These are phyloP conservation scores for Drosophila buzzatii DNA, from an alignment of 2,888 invertebrate genomes.

Conservation along the genomic window DNA sequence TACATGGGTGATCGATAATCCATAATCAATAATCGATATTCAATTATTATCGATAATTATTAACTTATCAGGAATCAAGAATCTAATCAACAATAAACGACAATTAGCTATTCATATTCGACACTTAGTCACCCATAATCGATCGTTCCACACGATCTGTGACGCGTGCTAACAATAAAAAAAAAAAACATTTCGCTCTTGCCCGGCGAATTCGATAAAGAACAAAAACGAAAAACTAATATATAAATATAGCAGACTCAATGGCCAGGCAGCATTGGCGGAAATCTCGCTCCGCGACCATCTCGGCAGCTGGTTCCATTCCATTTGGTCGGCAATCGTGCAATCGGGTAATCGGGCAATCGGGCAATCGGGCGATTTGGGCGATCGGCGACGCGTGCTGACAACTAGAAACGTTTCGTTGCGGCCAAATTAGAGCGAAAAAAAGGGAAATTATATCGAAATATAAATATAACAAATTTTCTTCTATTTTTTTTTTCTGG, in stretches of 20 bases:
- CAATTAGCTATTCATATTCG: background rate
- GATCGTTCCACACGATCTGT: background rate
- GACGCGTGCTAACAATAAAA: conserved; percentile 8
- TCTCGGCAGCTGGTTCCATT: conserved; percentile 30
- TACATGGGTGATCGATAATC: no score
- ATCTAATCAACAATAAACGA: background rate
- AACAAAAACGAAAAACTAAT: conserved; percentile 1
- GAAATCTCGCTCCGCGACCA: conserved; percentile 51
- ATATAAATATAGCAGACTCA: background rate
- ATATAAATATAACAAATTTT: conserved; percentile 27
- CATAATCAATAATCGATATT: background rate
- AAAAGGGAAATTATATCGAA: conserved; percentile 26
- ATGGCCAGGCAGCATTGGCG: conserved; percentile 15
- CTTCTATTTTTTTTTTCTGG: background rate
- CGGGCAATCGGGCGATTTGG: conserved; percentile 34
- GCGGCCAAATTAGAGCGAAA: conserved; percentile 8
- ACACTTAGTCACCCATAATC: background rate
- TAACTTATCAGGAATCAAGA: background rate
- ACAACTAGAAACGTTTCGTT: conserved; percentile 8
- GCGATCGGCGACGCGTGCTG: conserved; percentile 47
- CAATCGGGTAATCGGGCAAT: conserved; percentile 8
- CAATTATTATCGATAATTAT: background rate
- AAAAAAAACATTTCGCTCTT: background rate
- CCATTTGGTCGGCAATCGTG: conserved; percentile 1
- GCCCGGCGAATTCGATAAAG: conserved; percentile 5